Conservation (phyloP, 2,888 invertebrate species). For the Diploptera punctata region DNA sequence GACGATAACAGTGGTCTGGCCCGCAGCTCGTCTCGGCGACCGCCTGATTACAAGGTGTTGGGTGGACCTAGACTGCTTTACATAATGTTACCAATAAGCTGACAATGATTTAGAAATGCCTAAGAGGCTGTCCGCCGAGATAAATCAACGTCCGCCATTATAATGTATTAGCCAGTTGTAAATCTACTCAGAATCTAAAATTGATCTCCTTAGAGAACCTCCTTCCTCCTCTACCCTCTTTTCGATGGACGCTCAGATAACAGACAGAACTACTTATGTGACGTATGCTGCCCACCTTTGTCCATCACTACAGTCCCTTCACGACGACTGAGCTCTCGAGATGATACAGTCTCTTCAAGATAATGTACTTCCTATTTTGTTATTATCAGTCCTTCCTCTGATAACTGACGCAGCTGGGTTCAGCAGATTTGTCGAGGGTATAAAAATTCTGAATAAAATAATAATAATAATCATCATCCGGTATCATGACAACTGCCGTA, state of each 20-base stretch:
- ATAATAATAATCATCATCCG: too few species aligned
- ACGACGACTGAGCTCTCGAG: too few species aligned
- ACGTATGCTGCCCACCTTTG: too few species aligned
- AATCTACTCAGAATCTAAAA: conserved; percentile 37
- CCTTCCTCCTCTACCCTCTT: neutral
- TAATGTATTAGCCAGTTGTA: conserved; percentile 39
- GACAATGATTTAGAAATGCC: conserved; percentile 29
- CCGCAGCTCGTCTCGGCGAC: conserved; percentile 8
- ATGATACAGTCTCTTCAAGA: too few species aligned
- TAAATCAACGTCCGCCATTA: conserved; percentile 26
- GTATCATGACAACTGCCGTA: too few species aligned
- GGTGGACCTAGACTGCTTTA: conserved; percentile 18
- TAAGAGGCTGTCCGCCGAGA: conserved; percentile 5
- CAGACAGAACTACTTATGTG: neutral
- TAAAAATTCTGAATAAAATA: too few species aligned
- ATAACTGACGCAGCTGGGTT: too few species aligned
- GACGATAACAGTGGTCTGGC: conserved; percentile 11
- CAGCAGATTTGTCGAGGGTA: too few species aligned
- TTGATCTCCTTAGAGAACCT: conserved; percentile 30
- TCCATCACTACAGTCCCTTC: too few species aligned
- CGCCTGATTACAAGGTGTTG: conserved; percentile 30
- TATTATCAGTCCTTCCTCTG: too few species aligned
- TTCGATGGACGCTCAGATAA: neutral
- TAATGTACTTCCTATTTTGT: too few species aligned
- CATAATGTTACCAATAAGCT: conserved; percentile 30